phyloP scores from a whole-genome alignment of 2,888 invertebrate species.

The Sphaerophoria rueppellii region DNA sequence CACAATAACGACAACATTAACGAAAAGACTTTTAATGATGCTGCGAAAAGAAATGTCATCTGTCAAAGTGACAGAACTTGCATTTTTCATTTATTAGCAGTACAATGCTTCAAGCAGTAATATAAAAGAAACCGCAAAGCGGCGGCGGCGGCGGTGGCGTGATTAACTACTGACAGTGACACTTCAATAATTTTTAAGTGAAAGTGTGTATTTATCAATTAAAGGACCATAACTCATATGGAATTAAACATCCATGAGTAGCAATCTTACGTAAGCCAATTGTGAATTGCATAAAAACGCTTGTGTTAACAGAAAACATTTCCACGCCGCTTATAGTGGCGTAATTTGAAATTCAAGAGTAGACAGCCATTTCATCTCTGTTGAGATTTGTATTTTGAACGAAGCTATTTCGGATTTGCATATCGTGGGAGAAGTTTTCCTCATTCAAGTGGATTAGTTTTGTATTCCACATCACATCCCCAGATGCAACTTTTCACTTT shows the following conservation, averaged over 20 bases:
- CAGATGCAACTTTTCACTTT: constrained; percentile 54
- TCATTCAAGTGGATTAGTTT: constrained; percentile 60
- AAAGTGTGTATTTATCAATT: constrained; percentile 58
- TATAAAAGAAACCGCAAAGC: too few relatives aligned
- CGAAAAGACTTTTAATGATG: constrained; percentile 47
- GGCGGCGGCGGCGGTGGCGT: not conserved
- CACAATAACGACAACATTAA: constrained; percentile 37
- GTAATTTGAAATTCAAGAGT: constrained; percentile 19
- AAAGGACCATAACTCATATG: constrained; percentile 60
- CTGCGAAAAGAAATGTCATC: constrained; percentile 42
- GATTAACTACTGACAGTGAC: constrained; percentile 24
- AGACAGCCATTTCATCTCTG: not conserved
- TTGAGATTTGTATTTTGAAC: not conserved
- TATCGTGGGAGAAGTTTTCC: constrained; percentile 55
- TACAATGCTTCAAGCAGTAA: not conserved
- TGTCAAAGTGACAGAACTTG: constrained; percentile 43
- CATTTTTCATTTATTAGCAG: constrained; percentile 61
- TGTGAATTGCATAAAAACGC: not conserved
- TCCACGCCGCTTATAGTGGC: not conserved
- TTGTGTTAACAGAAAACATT: constrained; percentile 15
- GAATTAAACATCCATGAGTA: constrained; percentile 17
- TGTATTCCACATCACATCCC: constrained; percentile 49
- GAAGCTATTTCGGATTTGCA: constrained; percentile 24
- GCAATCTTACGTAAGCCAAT: constrained; percentile 22
- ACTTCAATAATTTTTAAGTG: constrained; percentile 47